A percentile compares a stretch with the other conserved stretches of the same genome.
These are phyloP conservation scores for Morpho deidamia DNA, from an alignment of 2,888 invertebrate species.

Conservation along the genomic window DNA sequence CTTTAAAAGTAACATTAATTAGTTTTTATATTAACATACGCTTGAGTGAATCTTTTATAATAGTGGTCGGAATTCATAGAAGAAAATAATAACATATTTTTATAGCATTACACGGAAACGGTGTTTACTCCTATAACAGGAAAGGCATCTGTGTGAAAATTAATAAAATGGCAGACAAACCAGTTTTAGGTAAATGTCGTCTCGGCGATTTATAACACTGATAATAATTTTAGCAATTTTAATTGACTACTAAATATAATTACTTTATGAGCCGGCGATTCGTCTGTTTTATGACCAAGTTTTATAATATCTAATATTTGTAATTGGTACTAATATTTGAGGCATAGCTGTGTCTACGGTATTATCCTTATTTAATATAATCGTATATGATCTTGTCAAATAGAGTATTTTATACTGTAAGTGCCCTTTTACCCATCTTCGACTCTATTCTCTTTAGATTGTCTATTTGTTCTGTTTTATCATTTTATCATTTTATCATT, in stretches of 20 bases:
- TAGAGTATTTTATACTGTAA: no score
- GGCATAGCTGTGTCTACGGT: neutral
- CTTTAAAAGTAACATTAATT: no score
- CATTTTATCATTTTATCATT: no score
- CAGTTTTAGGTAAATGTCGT: constrained; percentile 24
- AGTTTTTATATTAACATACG: neutral
- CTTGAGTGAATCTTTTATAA: neutral
- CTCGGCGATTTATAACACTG: constrained; percentile 15
- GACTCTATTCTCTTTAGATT: no score
- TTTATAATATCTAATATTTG: neutral
- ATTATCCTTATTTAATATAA: no score
- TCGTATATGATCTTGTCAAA: no score
- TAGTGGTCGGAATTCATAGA: neutral
- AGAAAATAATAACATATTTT: constrained; percentile 1
- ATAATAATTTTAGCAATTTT: constrained; percentile 22
- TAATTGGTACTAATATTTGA: neutral
- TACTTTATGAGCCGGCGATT: constrained; percentile 9
- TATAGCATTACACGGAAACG: constrained; percentile 15
- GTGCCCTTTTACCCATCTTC: no score
- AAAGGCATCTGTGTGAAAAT: constrained; percentile 26
- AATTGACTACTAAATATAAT: constrained; percentile 22
- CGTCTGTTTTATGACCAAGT: constrained; percentile 13
- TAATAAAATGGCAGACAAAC: constrained; percentile 28
- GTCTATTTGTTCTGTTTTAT: no score
- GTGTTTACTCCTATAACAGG: constrained; percentile 23